phyloP scores from a whole-genome alignment of 2,888 invertebrate genomes.

The Rhyacophila evoluta region DNA sequence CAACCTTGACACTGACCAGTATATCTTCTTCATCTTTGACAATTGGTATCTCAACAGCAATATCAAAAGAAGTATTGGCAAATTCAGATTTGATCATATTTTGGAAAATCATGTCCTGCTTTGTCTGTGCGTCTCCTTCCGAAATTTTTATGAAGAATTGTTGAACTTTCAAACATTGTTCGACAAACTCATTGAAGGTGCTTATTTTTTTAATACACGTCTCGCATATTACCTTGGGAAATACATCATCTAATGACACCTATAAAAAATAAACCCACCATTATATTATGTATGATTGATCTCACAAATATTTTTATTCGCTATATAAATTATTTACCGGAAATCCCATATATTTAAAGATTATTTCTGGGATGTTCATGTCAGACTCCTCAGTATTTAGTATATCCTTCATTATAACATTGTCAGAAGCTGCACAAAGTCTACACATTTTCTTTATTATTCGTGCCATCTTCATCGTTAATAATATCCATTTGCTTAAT shows the following conservation, averaged over 20 bases:
- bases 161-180: slow-evolving; percentile 49
- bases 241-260: slow-evolving; percentile 44
- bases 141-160: slow-evolving; percentile 44
- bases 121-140: slow-evolving; percentile 32
- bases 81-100: slow-evolving; percentile 45
- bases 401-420: slow-evolving; percentile 42
- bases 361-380: slow-evolving; percentile 47
- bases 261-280: slow-evolving; percentile 1
- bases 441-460: slow-evolving; percentile 45
- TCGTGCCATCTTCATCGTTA: slow-evolving; percentile 42
- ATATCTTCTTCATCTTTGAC: slow-evolving; percentile 40
- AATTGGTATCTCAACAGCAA: not conserved
- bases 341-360: slow-evolving; percentile 46
- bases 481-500: slow-evolving; percentile 12
- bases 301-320: not conserved
- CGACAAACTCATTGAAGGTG: slow-evolving; percentile 49
- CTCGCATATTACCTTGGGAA: slow-evolving; percentile 48
- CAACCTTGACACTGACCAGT: slow-evolving; percentile 5
- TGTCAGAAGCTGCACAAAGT: slow-evolving; percentile 42
- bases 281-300: not conserved
- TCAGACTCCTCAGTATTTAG: slow-evolving; percentile 36
- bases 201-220: slow-evolving; percentile 45
- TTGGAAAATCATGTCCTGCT: slow-evolving; percentile 15
- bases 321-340: slow-evolving; percentile 36
- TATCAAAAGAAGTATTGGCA: slow-evolving; percentile 5